Evolutionary conservation across 2,113 vertebrate genomes (phyloP), one percentile per base, ranked within the genome.

Genomic region (Vidua chalybeata): DNA sequence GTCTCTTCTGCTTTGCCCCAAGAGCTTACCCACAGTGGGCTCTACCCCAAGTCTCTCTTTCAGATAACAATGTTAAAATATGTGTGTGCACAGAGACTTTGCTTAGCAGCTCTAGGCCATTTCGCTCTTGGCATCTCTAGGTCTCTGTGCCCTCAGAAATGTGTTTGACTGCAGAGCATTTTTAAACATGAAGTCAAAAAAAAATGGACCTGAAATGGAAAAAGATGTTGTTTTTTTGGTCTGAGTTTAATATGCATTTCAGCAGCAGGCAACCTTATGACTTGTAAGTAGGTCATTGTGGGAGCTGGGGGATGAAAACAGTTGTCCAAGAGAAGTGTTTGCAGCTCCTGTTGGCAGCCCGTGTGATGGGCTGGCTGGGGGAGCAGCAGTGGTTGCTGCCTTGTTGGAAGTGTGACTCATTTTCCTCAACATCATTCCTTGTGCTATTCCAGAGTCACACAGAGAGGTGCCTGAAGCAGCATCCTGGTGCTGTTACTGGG

Each of bases 31-130:
- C 8, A 5, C 26, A 41, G 64, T 22, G 43, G n/a, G 14, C 27
- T 23, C 22, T n/a, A 12, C 23, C 10, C 41, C 0, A 0, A 18
- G 16, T 41, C 26, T 78, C 10, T 68, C 33, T 35, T 33, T 22
- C 19, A 52, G 73, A 30, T 62, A 9, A 6, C 15, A 15, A 1
- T 0, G 1, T 66, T 84, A 78, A 84, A 90, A 72, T 21, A 33
- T 11, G 10, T 41, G 7, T 33, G 21, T 13, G 23, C 21, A 5
- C 2, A 1, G 41, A 80, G n/a, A 30, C 78, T 61, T 79, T 91
- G 27, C 61, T 54, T 49, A 28, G 49, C 27, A 21, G 24, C 59
- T 62, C 37, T 12, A 10, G 71, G 26, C 17, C 37, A 20, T 31
- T 35, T 92, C 0, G 13, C 63, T 71, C 37, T 43, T 35, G 9